Evolutionary conservation across 2,113 vertebrate genomes (phyloP).

Genomic region (Tringa solitaria): DNA sequence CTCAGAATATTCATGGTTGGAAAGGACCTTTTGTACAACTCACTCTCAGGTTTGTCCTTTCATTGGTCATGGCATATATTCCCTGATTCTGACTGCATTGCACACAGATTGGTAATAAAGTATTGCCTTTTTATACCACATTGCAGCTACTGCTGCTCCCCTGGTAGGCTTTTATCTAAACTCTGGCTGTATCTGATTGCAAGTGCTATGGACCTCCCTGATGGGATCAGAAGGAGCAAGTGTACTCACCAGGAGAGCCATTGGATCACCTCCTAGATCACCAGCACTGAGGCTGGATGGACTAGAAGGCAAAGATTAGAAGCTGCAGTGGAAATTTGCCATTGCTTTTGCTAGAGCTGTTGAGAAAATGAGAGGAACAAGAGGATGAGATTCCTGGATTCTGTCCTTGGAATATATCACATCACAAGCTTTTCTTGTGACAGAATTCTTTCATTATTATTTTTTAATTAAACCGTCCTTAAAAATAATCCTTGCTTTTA

Average conservation of each 20-base stretch:
- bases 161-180: neutral
- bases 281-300: neutral
- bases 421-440: neutral
- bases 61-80: neutral
- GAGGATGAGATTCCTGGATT: neutral
- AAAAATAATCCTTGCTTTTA: slow-evolving; percentile 52
- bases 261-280: neutral
- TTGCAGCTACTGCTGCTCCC: neutral
- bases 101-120: neutral
- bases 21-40: neutral
- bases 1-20: no score
- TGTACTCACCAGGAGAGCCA: neutral
- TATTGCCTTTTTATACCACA: neutral
- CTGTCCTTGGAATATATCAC: neutral
- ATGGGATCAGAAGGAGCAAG: neutral
- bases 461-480: slow-evolving; percentile 39
- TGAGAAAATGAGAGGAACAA: neutral
- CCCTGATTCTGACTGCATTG: neutral
- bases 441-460: slow-evolving; percentile 38
- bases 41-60: neutral
- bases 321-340: neutral
- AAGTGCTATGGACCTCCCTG: neutral
- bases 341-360: neutral
- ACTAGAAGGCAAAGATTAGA: neutral
- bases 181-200: neutral